Base-by-base conservation (phyloP, 2,888 invertebrate species). In the Emmelina monodactyla region DNA sequence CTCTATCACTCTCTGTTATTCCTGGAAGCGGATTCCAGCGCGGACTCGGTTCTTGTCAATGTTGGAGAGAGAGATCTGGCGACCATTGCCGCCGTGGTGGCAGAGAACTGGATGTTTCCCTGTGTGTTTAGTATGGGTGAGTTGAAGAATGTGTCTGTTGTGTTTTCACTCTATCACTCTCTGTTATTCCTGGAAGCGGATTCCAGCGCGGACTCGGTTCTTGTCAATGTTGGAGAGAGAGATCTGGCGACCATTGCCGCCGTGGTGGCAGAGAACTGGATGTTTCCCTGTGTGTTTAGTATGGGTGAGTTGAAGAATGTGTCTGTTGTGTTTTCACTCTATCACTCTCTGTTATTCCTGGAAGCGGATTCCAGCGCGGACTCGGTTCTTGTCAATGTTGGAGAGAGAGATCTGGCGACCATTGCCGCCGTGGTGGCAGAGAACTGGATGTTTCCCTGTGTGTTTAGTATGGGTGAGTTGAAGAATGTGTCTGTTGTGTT, bases 51-150 rank as follows among this genome's bases (percentile, higher is more conserved):
- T 1, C 62, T 83, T 42, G 66, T 91, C 2, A 88, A 89, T 50
- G 61, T 92, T 10, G 89, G 90, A 0, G 90, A 90, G 63, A 84
- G 85, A 54, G 92, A 92, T 59, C 63, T 91, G 6, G 85, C 88
- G 9, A 87, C 88, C 0, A 69, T 89, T 33, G 71, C 90, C 19
- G 84, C 87, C 0, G 87, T 91, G n/a, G n/a, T n/a, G n/a, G n/a
- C n/a, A n/a, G n/a, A n/a, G n/a, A n/a, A n/a, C n/a, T n/a, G n/a
- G n/a, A n/a, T n/a, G n/a, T n/a, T n/a, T n/a, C n/a, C n/a, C n/a
- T n/a, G n/a, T n/a, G n/a, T n/a, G n/a, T n/a, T n/a, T n/a, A n/a
- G n/a, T n/a, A n/a, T n/a, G n/a, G n/a, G n/a, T n/a, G n/a, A n/a
- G n/a, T n/a, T n/a, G n/a, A n/a, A n/a, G n/a, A n/a, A n/a, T n/a